Conservation (phyloP, 2,113 vertebrate genomes). For the Thalassoma bifasciatum region DNA sequence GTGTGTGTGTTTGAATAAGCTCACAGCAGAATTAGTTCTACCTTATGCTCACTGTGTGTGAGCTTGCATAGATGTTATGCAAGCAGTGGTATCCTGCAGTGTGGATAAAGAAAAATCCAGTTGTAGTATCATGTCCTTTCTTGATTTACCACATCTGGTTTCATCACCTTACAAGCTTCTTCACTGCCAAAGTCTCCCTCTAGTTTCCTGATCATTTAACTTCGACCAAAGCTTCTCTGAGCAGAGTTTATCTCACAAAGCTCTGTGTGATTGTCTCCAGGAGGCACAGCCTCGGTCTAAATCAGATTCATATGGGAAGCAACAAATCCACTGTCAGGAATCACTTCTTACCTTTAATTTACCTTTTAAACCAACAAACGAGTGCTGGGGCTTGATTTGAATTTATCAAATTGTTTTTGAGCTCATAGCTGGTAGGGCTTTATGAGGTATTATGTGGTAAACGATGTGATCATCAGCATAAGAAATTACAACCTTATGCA, state of each 20-base stretch:
- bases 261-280: conserved; percentile 70
- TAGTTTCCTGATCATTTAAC: conserved; percentile 55
- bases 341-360: conserved; percentile 37
- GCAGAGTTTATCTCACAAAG: conserved; percentile 67
- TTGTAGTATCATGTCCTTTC: conserved; percentile 48
- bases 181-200: conserved; percentile 59
- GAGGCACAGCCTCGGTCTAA: conserved; percentile 38
- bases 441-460: conserved; percentile 18
- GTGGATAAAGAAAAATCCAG: conserved; percentile 43
- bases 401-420: conserved; percentile 38
- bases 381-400: conserved; percentile 42
- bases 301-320: conserved; percentile 69
- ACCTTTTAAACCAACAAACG: conserved; percentile 25
- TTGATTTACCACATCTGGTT: conserved; percentile 68
- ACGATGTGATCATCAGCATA: conserved; percentile 17
- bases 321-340: conserved; percentile 44
- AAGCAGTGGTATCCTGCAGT: not conserved
- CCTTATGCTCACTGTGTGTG: conserved; percentile 8
- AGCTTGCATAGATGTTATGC: not conserved
- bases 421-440: conserved; percentile 34
- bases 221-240: conserved; percentile 63
- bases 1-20: conserved; percentile 20
- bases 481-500: not conserved
- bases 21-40: not conserved
- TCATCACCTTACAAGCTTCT: conserved; percentile 61